Evolutionary conservation across 2,888 invertebrate species (phyloP), one percentile per base, ranked within the genome.

Genomic region (Nudaria mundana): DNA sequence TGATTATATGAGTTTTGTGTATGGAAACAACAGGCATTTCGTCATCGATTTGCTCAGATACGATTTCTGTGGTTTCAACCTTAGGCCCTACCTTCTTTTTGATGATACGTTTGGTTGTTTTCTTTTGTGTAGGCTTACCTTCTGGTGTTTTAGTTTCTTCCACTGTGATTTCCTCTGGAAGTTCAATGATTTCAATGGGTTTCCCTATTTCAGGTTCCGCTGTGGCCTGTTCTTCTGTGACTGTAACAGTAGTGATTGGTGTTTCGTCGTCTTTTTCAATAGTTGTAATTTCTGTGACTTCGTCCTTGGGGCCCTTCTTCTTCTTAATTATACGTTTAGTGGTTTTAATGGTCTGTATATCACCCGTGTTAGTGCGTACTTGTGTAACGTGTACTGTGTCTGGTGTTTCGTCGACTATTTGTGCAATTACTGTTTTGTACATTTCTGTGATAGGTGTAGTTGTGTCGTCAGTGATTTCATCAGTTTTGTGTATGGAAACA

Each of bases 401-500:
- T 5, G 53, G 48, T 45, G 24, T 48, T 30, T 67, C 58, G 48
- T 71, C 61, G 23, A 72, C 48, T 12, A 62, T 66, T n/a, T n/a
- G 11, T 11, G 59, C 29, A 53, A 65, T 1, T 44, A 52, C 24
- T 60, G 55, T 0, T 59, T 52, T 37, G 20, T 30, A 16, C 30
- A 40, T 14, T 3, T 31, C 20, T 35, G 11, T 14, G 10, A 38
- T 11, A 5, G 33, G 36, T 36, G 32, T 36, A 1, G 20, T 18
- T 10, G 5, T 30, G 30, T 30, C 20, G 5, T 20, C 20, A 7
- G 8, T 20, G 20, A 20, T 5, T 20, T 20, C 20, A 5, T 20
- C 20, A 5, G 20, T 20, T 20, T 20, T 20, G 20, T 20, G 20
- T 20, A 20, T 20, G 5, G 20, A 20, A 5, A 20, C 8, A 2